phyloP scores from a whole-genome alignment of 1,140 invertebrate species.

The Conopomorpha cramerella region DNA sequence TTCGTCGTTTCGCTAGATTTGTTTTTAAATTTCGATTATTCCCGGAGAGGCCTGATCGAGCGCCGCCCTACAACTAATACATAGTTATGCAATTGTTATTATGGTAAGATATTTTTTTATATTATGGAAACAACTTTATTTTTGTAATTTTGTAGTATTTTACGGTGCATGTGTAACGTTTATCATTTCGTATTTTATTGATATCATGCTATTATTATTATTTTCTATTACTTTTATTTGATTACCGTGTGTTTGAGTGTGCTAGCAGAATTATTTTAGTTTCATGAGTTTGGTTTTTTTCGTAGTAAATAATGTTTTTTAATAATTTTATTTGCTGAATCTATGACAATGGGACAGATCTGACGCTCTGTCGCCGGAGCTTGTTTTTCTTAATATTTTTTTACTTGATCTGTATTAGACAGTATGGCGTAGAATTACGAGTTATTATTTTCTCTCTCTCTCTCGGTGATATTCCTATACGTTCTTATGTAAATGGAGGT shows the following conservation, averaged over 20 bases:
- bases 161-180: constrained; percentile 58
- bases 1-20: constrained; percentile 50
- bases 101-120: constrained; percentile 54
- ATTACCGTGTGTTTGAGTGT: constrained; percentile 56
- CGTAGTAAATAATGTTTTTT: constrained; percentile 49
- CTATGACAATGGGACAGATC: constrained; percentile 56
- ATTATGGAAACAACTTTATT: constrained; percentile 53
- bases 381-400: constrained; percentile 24
- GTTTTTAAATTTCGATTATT: constrained; percentile 36
- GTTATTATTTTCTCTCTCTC: too few species aligned
- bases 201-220: constrained; percentile 51
- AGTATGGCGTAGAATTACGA: constrained; percentile 30
- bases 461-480: constrained; percentile 49
- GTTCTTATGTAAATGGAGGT: constrained; percentile 22
- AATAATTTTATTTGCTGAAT: constrained; percentile 45
- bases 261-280: constrained; percentile 60
- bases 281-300: constrained; percentile 52
- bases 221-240: constrained; percentile 36
- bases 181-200: constrained; percentile 47
- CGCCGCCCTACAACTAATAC: too few species aligned
- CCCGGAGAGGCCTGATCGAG: too few species aligned
- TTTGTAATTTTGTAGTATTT: constrained; percentile 50
- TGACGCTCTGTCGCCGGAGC: constrained; percentile 23
- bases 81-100: constrained; percentile 55
- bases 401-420: constrained; percentile 54